Percentiles rank a stretch among this genome's conserved stretches.
These are phyloP conservation scores for Tetragnatha versicolor DNA, from an alignment of 1,140 invertebrate species.

Conservation along the genomic window DNA sequence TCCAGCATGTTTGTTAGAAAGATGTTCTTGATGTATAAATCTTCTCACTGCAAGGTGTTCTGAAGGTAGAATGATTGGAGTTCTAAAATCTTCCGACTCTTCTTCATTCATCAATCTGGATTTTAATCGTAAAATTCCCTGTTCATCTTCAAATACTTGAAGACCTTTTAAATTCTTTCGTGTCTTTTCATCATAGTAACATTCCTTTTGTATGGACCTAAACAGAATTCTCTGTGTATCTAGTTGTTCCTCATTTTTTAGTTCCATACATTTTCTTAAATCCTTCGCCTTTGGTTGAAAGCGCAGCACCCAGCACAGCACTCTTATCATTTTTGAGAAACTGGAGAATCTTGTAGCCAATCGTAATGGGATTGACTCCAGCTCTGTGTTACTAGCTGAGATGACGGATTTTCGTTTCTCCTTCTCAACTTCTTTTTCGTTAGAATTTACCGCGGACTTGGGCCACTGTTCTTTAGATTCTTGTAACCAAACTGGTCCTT, in stretches of 20 bases:
- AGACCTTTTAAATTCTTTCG: conserved; percentile 13
- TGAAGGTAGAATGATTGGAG: conserved; percentile 15
- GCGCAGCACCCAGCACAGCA: background rate
- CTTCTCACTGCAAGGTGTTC: conserved; percentile 13
- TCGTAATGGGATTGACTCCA: too few relatives aligned
- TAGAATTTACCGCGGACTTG: too few relatives aligned
- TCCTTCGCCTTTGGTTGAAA: background rate
- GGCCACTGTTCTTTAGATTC: too few relatives aligned
- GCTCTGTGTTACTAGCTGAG: too few relatives aligned
- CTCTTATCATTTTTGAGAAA: too few relatives aligned
- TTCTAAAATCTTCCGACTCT: conserved; percentile 11
- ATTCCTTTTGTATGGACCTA: background rate
- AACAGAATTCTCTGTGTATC: background rate
- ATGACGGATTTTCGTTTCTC: too few relatives aligned
- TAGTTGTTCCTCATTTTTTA: background rate
- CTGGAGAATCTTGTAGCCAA: too few relatives aligned
- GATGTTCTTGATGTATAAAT: conserved; percentile 29
- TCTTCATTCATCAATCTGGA: conserved; percentile 25
- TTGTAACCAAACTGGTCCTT: too few relatives aligned
- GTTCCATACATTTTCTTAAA: too few relatives aligned
- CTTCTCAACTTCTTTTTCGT: too few relatives aligned
- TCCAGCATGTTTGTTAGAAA: conserved; percentile 23
- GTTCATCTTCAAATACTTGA: conserved; percentile 5
- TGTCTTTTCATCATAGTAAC: background rate
- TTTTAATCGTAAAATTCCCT: conserved; percentile 9